These are phyloP conservation scores for Penelope pileata DNA, from an alignment of 2,113 vertebrate species.

Conservation along the genomic window DNA sequence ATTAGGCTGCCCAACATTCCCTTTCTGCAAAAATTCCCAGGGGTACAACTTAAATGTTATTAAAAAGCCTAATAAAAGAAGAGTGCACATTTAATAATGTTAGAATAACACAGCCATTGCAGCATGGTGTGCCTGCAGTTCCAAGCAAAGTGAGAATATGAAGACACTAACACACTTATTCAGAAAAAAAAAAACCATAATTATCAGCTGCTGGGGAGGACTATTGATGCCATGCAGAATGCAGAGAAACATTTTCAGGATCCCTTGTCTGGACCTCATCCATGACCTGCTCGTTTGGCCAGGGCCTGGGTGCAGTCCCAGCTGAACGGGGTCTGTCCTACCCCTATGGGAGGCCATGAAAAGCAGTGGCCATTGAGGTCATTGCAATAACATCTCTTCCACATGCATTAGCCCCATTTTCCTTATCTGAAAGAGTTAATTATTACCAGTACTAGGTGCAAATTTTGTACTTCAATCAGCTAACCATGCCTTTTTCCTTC, in stretches of 20 bases:
- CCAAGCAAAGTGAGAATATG: constrained; percentile 60
- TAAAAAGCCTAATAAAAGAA: constrained; percentile 85
- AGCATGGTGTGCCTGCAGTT: constrained; percentile 58
- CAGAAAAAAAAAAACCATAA: constrained; percentile 45
- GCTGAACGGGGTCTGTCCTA: fast-evolving
- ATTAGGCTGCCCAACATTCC: constrained; percentile 81
- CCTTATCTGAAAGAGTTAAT: neutral
- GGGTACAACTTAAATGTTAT: constrained; percentile 83
- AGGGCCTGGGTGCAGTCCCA: no score
- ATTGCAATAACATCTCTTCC: neutral
- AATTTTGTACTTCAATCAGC: neutral
- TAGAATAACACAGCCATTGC: constrained; percentile 76
- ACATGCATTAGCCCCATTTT: neutral
- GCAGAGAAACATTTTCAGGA: constrained; percentile 5
- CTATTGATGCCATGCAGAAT: constrained; percentile 23
- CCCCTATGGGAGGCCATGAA: neutral
- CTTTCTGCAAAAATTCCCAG: constrained; percentile 79
- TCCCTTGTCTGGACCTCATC: neutral
- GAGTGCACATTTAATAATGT: constrained; percentile 83
- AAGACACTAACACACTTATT: constrained; percentile 63
- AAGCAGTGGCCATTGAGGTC: neutral
- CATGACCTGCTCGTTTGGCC: neutral
- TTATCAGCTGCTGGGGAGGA: constrained; percentile 65
- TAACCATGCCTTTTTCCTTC: neutral
- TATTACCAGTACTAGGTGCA: neutral